Conservation (phyloP, 2,888 invertebrate species). For the Priocnemis perturbator region DNA sequence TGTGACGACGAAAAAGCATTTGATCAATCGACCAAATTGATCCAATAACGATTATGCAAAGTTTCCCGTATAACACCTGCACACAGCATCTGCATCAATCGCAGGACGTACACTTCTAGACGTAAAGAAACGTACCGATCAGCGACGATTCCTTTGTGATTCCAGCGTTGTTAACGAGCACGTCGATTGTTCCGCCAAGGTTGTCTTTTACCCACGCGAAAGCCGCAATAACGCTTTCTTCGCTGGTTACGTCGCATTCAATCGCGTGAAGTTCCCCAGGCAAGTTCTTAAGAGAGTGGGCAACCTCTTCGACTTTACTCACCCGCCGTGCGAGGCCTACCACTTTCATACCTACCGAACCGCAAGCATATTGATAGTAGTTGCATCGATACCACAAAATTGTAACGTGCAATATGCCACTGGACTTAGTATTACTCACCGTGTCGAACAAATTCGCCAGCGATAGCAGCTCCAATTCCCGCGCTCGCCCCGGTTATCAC, state of each 20-base stretch:
- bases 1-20: too few species aligned
- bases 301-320: constrained; percentile 72
- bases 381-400: too few species aligned
- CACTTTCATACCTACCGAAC: constrained; percentile 70
- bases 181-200: constrained; percentile 72
- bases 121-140: constrained; percentile 48
- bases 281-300: constrained; percentile 47
- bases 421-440: constrained; percentile 58
- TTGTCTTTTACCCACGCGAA: constrained; percentile 61
- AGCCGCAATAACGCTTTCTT: constrained; percentile 58
- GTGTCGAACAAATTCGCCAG: constrained; percentile 70
- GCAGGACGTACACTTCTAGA: too few species aligned
- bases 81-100: too few species aligned
- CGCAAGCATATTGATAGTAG: not conserved
- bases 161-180: constrained; percentile 77
- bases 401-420: too few species aligned
- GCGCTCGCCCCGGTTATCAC: constrained; percentile 76
- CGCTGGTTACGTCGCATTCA: constrained; percentile 63
- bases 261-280: constrained; percentile 68
- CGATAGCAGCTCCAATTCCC: constrained; percentile 75
- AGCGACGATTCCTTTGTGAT: constrained; percentile 68
- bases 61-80: too few species aligned
- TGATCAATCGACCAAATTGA: too few species aligned
- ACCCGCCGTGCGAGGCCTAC: constrained; percentile 74
- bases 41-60: too few species aligned